phyloP scores from a whole-genome alignment of 2,888 invertebrate species.

The Ophraella communa region DNA sequence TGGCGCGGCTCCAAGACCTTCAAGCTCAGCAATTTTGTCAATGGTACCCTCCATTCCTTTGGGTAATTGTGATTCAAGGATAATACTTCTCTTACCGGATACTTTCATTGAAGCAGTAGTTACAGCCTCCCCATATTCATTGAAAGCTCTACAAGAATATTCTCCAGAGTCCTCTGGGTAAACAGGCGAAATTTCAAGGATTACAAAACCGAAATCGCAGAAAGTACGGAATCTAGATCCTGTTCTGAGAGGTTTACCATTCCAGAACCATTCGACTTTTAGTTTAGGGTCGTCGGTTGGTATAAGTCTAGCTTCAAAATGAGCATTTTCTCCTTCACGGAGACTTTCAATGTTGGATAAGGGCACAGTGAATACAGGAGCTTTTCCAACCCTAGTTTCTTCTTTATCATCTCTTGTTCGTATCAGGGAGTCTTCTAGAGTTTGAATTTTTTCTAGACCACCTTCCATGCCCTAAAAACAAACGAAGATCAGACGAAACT shows the following conservation, averaged over 20 bases:
- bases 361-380: slow-evolving; percentile 90
- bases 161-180: slow-evolving; percentile 96
- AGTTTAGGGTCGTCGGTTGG: slow-evolving; percentile 91
- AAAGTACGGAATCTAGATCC: slow-evolving; percentile 95
- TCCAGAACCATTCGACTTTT: slow-evolving; percentile 94
- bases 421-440: slow-evolving; percentile 87
- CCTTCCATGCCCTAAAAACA: slow-evolving; percentile 85
- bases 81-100: slow-evolving; percentile 89
- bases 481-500: neutral
- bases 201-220: slow-evolving; percentile 97
- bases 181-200: slow-evolving; percentile 95
- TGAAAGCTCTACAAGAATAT: slow-evolving; percentile 86
- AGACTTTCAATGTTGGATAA: slow-evolving; percentile 85
- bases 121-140: slow-evolving; percentile 90
- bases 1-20: slow-evolving; percentile 79
- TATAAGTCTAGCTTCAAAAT: slow-evolving; percentile 87
- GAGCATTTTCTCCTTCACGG: slow-evolving; percentile 89
- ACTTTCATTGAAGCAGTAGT: slow-evolving; percentile 89
- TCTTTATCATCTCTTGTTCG: slow-evolving; percentile 75
- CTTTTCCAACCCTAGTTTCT: slow-evolving; percentile 80
- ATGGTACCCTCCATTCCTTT: slow-evolving; percentile 94
- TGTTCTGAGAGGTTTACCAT: slow-evolving; percentile 85
- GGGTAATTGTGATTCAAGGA: slow-evolving; percentile 88
- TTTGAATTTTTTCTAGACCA: slow-evolving; percentile 91
- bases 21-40: slow-evolving; percentile 89